Percentiles rank a stretch among this genome's conserved stretches.
phyloP scores from a whole-genome alignment of 2,888 invertebrate species.

The Drosophila paramelanica region DNA sequence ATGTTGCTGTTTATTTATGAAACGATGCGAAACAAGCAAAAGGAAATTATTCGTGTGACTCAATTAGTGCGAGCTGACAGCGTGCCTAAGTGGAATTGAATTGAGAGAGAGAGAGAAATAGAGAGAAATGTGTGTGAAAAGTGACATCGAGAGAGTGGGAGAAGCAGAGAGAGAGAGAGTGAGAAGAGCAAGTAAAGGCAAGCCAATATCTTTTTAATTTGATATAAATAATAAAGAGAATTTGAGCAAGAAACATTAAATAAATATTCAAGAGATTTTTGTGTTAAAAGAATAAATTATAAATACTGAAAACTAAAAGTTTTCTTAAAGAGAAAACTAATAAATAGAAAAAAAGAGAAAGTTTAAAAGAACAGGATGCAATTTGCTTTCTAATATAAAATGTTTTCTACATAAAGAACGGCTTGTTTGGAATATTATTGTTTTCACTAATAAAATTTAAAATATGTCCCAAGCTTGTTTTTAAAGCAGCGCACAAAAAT shows the following conservation, averaged over 20 bases:
- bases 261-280: slow-evolving; percentile 8
- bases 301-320: not conserved
- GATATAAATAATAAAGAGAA: slow-evolving; percentile 18
- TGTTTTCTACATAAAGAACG: too few species aligned
- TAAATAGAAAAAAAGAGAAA: not conserved
- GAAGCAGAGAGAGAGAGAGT: not conserved
- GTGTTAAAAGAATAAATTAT: slow-evolving; percentile 7
- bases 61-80: slow-evolving; percentile 70
- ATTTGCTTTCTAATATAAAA: not conserved
- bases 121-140: slow-evolving; percentile 2
- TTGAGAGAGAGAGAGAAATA: not conserved
- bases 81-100: slow-evolving; percentile 41
- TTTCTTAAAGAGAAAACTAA: not conserved
- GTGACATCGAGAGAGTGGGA: not conserved
- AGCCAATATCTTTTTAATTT: too few species aligned
- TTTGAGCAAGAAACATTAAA: not conserved
- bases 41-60: slow-evolving; percentile 60
- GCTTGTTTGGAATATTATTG: too few species aligned
- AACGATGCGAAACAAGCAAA: slow-evolving; percentile 43
- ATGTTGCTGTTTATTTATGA: slow-evolving; percentile 67
- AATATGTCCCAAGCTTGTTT: too few species aligned
- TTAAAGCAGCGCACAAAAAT: too few species aligned
- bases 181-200: not conserved
- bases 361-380: slow-evolving; percentile 2
- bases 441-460: too few species aligned